Evolutionary conservation across 2,113 vertebrate species (phyloP).

Genomic region (Phodopus roborovskii): DNA sequence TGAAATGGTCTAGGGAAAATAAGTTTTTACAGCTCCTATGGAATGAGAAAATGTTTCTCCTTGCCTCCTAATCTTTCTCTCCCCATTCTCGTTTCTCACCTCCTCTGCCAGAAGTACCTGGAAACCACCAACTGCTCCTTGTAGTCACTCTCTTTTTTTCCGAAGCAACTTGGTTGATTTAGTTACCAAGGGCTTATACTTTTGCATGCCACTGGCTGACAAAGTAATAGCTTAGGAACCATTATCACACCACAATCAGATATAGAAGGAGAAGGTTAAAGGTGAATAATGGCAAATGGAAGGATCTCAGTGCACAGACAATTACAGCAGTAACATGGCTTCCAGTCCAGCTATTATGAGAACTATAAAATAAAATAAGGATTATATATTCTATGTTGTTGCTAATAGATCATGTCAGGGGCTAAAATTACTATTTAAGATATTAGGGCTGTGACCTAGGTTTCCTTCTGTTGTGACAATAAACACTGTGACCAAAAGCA

Average conservation of each 20-base stretch:
- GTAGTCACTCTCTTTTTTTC: not conserved
- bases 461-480: not conserved
- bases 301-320: not conserved
- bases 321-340: not conserved
- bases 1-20: conserved; percentile 32
- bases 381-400: not conserved
- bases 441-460: not conserved
- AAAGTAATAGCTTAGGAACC: not conserved
- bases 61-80: not conserved
- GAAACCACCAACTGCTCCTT: not conserved
- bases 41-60: conserved; percentile 18
- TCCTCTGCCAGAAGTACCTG: not conserved
- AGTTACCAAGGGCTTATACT: not conserved
- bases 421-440: not conserved
- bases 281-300: not conserved
- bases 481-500: not conserved
- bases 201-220: not conserved
- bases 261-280: not conserved
- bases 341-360: not conserved
- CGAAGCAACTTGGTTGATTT: not conserved
- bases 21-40: not conserved
- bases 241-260: not conserved
- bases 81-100: not conserved
- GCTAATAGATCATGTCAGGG: not conserved
- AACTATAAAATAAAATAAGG: not conserved